These are phyloP conservation scores for Eumaeus atala DNA, from an alignment of 1,140 invertebrate species.

Conservation along the genomic window DNA sequence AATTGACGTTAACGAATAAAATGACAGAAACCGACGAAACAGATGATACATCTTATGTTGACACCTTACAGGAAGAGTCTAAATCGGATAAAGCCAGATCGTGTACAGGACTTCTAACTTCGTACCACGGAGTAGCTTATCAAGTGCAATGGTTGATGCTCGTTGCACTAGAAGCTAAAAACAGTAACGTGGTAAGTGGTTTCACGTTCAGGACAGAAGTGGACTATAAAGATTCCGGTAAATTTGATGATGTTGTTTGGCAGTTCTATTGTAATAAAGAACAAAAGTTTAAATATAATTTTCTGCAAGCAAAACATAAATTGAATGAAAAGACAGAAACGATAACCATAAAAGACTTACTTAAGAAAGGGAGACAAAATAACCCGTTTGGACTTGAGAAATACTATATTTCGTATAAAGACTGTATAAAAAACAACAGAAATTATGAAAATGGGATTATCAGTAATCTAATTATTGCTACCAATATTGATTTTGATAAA, in stretches of 20 bases:
- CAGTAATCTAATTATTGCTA: conserved; percentile 8
- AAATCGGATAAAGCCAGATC: background rate
- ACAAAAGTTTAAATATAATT: conserved; percentile 6
- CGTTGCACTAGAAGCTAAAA: conserved; percentile 11
- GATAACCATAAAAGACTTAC: conserved; percentile 7
- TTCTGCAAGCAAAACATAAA: conserved; percentile 11
- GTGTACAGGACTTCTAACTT: conserved; percentile 11
- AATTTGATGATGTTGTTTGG: conserved; percentile 17
- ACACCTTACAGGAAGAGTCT: background rate
- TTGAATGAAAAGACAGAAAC: conserved; percentile 2
- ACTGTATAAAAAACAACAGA: background rate
- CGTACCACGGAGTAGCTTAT: conserved; percentile 14
- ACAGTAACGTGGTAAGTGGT: background rate
- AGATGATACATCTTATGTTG: background rate
- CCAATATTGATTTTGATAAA: conserved; percentile 8
- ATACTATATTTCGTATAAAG: conserved; percentile 4
- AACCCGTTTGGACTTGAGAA: conserved; percentile 8
- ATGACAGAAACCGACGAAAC: background rate
- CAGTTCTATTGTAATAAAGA: conserved; percentile 1
- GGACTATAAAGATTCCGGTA: conserved; percentile 11
- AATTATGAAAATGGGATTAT: background rate
- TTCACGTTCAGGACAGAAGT: conserved; percentile 16
- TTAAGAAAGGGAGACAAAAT: background rate
- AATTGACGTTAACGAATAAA: too few species aligned
- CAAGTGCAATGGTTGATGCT: conserved; percentile 15